Percentiles rank a stretch among this genome's conserved stretches.
Evolutionary conservation across 2,113 vertebrate species (phyloP).

Genomic region (Nothoprocta pentlandii): DNA sequence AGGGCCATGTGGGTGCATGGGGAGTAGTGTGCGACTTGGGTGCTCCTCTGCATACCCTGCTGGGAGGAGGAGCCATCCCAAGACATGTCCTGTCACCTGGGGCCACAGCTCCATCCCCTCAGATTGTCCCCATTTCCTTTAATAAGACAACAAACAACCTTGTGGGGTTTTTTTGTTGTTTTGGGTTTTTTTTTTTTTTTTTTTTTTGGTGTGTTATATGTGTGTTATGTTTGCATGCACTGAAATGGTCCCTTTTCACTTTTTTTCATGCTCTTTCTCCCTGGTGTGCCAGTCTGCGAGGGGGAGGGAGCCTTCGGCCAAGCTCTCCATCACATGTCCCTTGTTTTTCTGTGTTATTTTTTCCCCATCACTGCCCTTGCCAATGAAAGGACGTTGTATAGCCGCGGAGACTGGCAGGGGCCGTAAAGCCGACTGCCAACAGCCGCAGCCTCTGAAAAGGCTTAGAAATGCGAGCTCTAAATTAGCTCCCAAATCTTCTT

Average conservation of each 20-base stretch:
- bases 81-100: rapidly evolving
- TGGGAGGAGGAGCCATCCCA: rapidly evolving
- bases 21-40: neutral
- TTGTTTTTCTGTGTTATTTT: conserved; percentile 68
- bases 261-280: conserved; percentile 14
- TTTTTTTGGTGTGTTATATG: too few relatives aligned
- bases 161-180: neutral
- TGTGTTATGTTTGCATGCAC: too few relatives aligned
- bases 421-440: conserved; percentile 35
- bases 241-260: neutral
- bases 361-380: conserved; percentile 51
- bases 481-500: conserved; percentile 42
- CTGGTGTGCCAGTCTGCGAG: neutral
- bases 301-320: conserved; percentile 19
- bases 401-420: conserved; percentile 56
- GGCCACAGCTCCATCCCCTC: neutral
- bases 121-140: neutral
- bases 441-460: conserved; percentile 46
- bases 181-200: neutral
- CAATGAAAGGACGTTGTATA: conserved; percentile 61
- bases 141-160: neutral
- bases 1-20: rapidly evolving
- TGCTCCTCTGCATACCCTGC: neutral
- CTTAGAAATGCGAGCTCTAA: conserved; percentile 55
- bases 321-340: conserved; percentile 55